Evolutionary conservation across 2,888 invertebrate species (phyloP).

Genomic region (Calephelis perditalis): DNA sequence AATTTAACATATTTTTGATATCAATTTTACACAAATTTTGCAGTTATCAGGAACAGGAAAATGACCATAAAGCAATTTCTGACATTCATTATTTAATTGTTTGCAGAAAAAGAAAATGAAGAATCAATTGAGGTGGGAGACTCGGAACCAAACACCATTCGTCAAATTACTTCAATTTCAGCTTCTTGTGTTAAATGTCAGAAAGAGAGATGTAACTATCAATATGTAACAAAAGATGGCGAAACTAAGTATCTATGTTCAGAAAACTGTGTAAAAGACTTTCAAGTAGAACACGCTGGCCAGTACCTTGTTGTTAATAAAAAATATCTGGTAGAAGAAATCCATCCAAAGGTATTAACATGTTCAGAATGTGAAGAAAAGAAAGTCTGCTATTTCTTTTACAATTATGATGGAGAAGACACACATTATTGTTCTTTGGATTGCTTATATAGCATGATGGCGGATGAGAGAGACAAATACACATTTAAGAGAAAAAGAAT

Average conservation of each 20-base stretch:
- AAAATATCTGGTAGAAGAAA: conserved; percentile 65
- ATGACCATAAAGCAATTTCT: too few relatives aligned
- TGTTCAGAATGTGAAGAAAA: conserved; percentile 66
- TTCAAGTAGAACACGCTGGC: conserved; percentile 54
- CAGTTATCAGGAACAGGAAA: too few relatives aligned
- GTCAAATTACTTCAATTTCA: conserved; percentile 53
- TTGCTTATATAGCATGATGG: conserved; percentile 75
- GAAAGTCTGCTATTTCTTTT: conserved; percentile 65
- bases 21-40: too few relatives aligned
- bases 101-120: conserved; percentile 66
- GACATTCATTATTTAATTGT: neutral
- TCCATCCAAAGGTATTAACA: conserved; percentile 41
- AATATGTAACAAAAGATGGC: conserved; percentile 45
- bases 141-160: conserved; percentile 51
- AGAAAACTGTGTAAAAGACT: conserved; percentile 65
- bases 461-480: conserved; percentile 74
- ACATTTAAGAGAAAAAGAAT: conserved; percentile 72
- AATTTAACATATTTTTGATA: too few relatives aligned
- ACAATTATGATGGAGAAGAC: conserved; percentile 63
- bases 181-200: conserved; percentile 69
- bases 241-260: conserved; percentile 62
- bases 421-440: conserved; percentile 74
- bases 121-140: conserved; percentile 61
- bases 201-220: conserved; percentile 48
- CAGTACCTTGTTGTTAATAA: conserved; percentile 48